Evolutionary conservation across 2,888 invertebrate species (phyloP).

Genomic region (Plagodis dolabraria): DNA sequence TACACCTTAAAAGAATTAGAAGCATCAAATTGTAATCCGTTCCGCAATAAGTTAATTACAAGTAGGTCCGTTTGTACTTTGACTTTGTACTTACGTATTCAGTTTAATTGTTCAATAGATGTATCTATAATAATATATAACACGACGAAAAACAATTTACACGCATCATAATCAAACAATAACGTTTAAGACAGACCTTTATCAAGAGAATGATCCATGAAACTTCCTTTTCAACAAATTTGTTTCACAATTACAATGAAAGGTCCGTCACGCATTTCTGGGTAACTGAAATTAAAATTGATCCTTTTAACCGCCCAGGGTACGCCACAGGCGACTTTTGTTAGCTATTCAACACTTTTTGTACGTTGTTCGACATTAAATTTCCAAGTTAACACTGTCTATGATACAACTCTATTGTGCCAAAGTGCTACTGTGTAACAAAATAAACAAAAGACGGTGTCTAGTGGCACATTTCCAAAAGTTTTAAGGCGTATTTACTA

Average conservation of each 20-base stretch:
- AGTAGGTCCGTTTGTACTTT: no score
- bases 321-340: slow-evolving; percentile 18
- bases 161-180: slow-evolving; percentile 8
- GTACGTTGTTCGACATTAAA: neutral
- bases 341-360: slow-evolving; percentile 1
- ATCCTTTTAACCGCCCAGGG: slow-evolving; percentile 22
- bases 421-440: slow-evolving; percentile 62
- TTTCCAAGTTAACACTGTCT: neutral
- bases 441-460: slow-evolving; percentile 28
- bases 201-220: slow-evolving; percentile 34
- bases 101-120: neutral
- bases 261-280: slow-evolving; percentile 54
- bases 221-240: slow-evolving; percentile 37
- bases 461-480: slow-evolving; percentile 55
- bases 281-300: slow-evolving; percentile 49
- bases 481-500: slow-evolving; percentile 43
- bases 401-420: slow-evolving; percentile 33
- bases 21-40: no score
- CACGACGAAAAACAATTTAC: neutral
- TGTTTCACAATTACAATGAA: slow-evolving; percentile 43
- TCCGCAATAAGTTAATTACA: no score
- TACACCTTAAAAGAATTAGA: no score
- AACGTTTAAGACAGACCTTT: slow-evolving; percentile 19
- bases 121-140: neutral
- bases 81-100: no score